These are phyloP conservation scores for Pipistrellus pygmaeus DNA, from an alignment of 2,797 vertebrate genomes.

Conservation along the genomic window DNA sequence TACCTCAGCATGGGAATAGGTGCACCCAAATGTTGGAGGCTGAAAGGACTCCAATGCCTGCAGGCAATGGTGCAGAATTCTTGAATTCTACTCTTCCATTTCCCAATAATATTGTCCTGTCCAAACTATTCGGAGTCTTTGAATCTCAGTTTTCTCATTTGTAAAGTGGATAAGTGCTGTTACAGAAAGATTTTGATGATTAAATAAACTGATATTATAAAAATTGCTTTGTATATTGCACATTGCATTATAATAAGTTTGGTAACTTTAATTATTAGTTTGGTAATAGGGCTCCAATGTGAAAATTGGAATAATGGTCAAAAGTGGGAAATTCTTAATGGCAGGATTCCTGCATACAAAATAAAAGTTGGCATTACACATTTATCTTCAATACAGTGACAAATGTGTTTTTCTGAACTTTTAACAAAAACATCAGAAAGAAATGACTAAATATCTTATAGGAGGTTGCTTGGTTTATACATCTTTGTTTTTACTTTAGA, in stretches of 20 bases:
- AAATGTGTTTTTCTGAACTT: slow-evolving; percentile 12
- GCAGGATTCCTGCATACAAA: slow-evolving; percentile 20
- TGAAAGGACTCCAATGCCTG: not conserved
- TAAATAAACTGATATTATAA: not conserved
- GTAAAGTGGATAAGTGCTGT: not conserved
- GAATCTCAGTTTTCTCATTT: not conserved
- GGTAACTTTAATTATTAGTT: slow-evolving; percentile 28
- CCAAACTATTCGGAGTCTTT: not conserved
- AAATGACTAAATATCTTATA: slow-evolving; percentile 46
- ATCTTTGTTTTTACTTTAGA: slow-evolving; percentile 22
- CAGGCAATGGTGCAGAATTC: not conserved
- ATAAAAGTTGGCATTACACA: slow-evolving; percentile 2
- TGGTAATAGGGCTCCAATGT: not conserved
- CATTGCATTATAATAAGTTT: not conserved
- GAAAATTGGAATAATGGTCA: slow-evolving; percentile 22
- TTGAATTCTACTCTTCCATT: not conserved
- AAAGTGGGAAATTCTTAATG: slow-evolving; percentile 11
- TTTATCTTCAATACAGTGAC: slow-evolving; percentile 10
- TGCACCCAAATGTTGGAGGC: no score
- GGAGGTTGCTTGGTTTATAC: not conserved
- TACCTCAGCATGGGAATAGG: not conserved
- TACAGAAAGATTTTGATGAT: not conserved
- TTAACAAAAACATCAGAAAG: slow-evolving; percentile 41
- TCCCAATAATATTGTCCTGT: not conserved
- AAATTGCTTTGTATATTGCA: not conserved